These are phyloP conservation scores for Stichodactyla helianthus DNA, from an alignment of 64 coral and sea anemone species.

Conservation along the genomic window DNA sequence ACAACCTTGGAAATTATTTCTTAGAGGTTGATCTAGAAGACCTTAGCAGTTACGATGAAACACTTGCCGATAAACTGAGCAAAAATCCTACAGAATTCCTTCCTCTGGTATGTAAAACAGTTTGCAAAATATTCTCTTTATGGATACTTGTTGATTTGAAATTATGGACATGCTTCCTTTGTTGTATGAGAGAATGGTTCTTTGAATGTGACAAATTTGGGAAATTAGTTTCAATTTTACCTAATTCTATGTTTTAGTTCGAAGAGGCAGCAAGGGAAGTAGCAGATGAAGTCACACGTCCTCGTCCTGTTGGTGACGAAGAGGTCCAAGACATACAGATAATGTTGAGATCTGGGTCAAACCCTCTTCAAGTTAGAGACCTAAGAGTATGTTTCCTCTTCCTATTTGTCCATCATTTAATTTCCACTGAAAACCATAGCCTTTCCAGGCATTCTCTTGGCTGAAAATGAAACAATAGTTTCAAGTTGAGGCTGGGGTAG, in stretches of 20 bases:
- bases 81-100: conserved; percentile 88
- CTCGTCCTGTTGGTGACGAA: conserved; percentile 87
- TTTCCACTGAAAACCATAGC: no score
- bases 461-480: no score
- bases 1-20: conserved; percentile 84
- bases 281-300: conserved; percentile 89
- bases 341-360: conserved; percentile 76
- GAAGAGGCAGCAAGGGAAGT: conserved; percentile 92
- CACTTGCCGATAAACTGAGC: conserved; percentile 78
- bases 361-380: conserved; percentile 78
- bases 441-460: no score
- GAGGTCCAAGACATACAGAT: conserved; percentile 97
- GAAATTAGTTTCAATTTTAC: not conserved
- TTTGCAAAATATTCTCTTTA: not conserved
- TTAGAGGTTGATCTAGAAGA: conserved; percentile 91
- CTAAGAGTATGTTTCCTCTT: conserved; percentile 44
- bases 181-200: no score
- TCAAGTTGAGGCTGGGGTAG: no score
- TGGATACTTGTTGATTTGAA: not conserved
- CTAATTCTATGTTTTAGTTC: conserved; percentile 44
- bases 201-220: no score
- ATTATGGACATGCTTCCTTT: no score
- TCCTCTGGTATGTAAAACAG: conserved; percentile 63
- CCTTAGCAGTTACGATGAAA: conserved; percentile 83
- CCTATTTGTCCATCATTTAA: no score